A percentile compares a stretch with the other conserved stretches of the same genome.
Conservation (phyloP, 2,888 invertebrate species). For the Polymixis flavicincta region DNA sequence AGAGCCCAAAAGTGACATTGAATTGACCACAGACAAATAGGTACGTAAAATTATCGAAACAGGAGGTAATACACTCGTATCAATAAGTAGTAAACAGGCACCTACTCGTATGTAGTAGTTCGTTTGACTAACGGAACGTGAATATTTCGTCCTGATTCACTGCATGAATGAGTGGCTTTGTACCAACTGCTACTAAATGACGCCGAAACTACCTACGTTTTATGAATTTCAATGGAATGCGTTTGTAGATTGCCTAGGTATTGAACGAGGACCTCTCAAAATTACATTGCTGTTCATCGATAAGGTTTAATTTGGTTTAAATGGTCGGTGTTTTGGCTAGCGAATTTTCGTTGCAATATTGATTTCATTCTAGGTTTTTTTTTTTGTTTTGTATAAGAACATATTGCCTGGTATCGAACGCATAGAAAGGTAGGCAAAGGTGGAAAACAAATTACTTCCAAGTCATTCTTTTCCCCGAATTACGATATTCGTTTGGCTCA, state of each 20-base stretch:
- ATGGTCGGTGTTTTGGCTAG: conserved; percentile 7
- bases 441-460: conserved; percentile 56
- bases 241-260: conserved; percentile 61
- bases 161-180: conserved; percentile 78
- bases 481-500: conserved; percentile 71
- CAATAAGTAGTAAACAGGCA: conserved; percentile 59
- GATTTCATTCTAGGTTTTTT: conserved; percentile 1
- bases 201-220: conserved; percentile 70
- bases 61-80: conserved; percentile 38
- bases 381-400: neutral
- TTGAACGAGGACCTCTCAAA: conserved; percentile 51
- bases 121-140: conserved; percentile 83
- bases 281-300: conserved; percentile 51
- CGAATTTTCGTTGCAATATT: neutral
- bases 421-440: conserved; percentile 7
- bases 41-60: conserved; percentile 29
- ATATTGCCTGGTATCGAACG: neutral
- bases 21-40: neutral
- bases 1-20: neutral
- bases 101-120: conserved; percentile 60
- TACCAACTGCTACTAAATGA: conserved; percentile 71
- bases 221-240: conserved; percentile 72
- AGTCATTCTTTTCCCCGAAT: conserved; percentile 66
- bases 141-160: conserved; percentile 80
- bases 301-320: conserved; percentile 35